phyloP scores from a whole-genome alignment of 2,113 vertebrate genomes.

The Archilochus colubris region DNA sequence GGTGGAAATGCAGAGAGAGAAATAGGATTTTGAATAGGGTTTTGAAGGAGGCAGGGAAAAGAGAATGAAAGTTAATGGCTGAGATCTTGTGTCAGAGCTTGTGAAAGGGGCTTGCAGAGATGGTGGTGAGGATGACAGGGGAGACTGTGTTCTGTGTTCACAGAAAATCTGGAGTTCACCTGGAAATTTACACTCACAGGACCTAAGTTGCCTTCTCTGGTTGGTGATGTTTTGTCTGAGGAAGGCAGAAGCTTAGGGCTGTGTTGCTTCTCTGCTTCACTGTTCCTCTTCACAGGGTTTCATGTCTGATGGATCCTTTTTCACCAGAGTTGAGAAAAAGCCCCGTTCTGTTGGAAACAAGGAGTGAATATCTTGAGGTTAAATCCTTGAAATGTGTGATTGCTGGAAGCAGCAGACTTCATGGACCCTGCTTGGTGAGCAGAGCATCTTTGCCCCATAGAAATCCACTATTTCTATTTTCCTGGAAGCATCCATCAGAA shows the following conservation, averaged over 20 bases:
- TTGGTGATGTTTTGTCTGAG: neutral
- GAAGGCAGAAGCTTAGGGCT: neutral
- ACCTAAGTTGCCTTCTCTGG: neutral
- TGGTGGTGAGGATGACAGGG: neutral
- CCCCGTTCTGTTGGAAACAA: slow-evolving; percentile 70
- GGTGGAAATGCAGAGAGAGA: neutral
- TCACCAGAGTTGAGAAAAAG: slow-evolving; percentile 47
- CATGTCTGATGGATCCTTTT: slow-evolving; percentile 72
- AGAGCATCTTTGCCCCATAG: neutral
- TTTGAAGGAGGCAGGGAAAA: neutral
- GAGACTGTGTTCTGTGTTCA: accelerated
- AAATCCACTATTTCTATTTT: neutral
- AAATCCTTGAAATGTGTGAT: neutral
- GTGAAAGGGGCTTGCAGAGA: neutral
- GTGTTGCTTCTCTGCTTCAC: neutral
- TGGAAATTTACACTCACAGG: neutral
- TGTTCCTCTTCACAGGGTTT: slow-evolving; percentile 52
- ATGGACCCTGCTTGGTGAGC: neutral
- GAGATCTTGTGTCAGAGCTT: neutral
- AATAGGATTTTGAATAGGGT: neutral
- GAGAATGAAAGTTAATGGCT: neutral
- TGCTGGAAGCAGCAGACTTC: neutral
- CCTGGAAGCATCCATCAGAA: neutral
- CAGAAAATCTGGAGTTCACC: neutral
- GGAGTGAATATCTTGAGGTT: neutral